These are phyloP conservation scores for Alces alces DNA, from an alignment of 2,113 vertebrate species.

Conservation along the genomic window DNA sequence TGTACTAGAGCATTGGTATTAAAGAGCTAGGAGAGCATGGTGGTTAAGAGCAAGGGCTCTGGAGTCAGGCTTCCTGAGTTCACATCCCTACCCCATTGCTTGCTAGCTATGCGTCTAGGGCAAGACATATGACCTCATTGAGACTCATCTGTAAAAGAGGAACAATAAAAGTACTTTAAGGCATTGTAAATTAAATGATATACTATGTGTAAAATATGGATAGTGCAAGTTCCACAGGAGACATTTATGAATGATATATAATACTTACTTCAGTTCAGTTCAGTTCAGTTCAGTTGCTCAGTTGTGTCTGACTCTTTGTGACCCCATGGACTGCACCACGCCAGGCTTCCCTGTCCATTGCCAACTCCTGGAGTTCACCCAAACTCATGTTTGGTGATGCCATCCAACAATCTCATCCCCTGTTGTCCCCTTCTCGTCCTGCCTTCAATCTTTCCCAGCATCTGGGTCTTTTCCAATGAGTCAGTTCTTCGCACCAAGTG, in stretches of 20 bases:
- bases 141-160: not conserved
- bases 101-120: not conserved
- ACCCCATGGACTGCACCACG: not conserved
- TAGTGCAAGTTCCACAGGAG: not conserved
- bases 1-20: not conserved
- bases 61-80: not conserved
- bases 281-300: not conserved
- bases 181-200: not conserved
- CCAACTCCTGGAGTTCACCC: not conserved
- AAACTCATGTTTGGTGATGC: not conserved
- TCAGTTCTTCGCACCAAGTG: not conserved
- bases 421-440: not conserved
- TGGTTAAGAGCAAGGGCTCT: not conserved
- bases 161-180: not conserved
- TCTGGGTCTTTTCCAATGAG: not conserved
- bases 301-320: not conserved
- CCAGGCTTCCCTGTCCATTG: not conserved
- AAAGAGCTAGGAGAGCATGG: not conserved
- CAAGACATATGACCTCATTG: not conserved
- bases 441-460: not conserved
- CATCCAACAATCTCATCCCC: not conserved
- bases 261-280: not conserved
- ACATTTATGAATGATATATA: not conserved
- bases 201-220: not conserved
- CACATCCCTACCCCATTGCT: not conserved